These are phyloP conservation scores for Cryptomyrus ogoouensis DNA, from an alignment of 2,113 vertebrate genomes.

Conservation along the genomic window DNA sequence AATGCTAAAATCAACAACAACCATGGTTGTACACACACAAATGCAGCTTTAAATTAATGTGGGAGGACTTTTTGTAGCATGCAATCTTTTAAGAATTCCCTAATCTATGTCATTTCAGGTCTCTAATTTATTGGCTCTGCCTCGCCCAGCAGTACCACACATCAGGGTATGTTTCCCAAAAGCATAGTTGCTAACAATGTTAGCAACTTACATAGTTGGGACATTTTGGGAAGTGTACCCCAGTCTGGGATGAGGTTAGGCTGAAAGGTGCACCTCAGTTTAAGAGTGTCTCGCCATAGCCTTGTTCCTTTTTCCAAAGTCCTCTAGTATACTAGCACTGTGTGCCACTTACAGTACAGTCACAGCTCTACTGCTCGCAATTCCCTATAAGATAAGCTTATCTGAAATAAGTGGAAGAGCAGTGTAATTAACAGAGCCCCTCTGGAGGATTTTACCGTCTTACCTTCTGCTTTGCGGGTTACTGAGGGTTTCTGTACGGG, in stretches of 20 bases:
- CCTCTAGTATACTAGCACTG: neutral
- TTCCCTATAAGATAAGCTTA: neutral
- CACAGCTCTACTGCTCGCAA: neutral
- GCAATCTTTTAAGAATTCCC: neutral
- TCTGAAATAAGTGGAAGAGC: neutral
- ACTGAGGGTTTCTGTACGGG: constrained; percentile 27
- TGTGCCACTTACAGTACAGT: neutral
- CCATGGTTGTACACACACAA: neutral
- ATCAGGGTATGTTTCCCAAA: neutral
- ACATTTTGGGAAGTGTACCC: neutral
- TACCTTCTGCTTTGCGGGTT: constrained; percentile 26
- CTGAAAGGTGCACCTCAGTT: neutral
- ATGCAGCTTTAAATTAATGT: neutral
- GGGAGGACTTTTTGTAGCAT: neutral
- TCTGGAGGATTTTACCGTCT: neutral
- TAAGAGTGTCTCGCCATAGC: neutral
- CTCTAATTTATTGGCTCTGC: neutral
- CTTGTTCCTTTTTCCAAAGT: neutral
- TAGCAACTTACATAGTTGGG: neutral
- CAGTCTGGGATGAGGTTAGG: neutral
- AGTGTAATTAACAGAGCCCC: neutral
- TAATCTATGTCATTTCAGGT: neutral
- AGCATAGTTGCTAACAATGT: neutral
- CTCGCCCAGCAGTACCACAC: neutral
- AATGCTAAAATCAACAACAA: neutral